Evolutionary conservation across 2,797 vertebrate genomes (phyloP).

Genomic region (Atherinosoma microstoma): DNA sequence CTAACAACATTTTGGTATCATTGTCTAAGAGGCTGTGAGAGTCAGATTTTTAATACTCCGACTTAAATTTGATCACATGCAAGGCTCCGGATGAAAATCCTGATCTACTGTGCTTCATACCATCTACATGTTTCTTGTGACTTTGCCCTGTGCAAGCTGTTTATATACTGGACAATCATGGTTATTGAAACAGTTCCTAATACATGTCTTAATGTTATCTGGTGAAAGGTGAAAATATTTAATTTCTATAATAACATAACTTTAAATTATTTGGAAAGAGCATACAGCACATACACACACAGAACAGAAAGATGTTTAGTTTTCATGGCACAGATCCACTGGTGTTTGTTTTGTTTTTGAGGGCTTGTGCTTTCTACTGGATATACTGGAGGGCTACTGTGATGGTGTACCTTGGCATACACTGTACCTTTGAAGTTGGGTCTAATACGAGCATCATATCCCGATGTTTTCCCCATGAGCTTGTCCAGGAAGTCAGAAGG

Average conservation of each 20-base stretch:
- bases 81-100: background rate
- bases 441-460: slow-evolving; percentile 94
- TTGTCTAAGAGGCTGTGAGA: background rate
- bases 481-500: slow-evolving; percentile 97
- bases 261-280: slow-evolving; percentile 12
- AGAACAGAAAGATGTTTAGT: slow-evolving; percentile 16
- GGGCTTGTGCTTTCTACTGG: slow-evolving; percentile 26
- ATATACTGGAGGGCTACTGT: slow-evolving; percentile 36
- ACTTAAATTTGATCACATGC: background rate
- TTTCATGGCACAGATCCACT: slow-evolving; percentile 36
- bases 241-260: background rate
- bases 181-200: background rate
- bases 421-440: slow-evolving; percentile 96
- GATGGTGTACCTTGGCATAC: slow-evolving; percentile 27
- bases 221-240: slow-evolving; percentile 6
- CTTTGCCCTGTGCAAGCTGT: background rate
- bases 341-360: slow-evolving; percentile 27
- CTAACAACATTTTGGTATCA: background rate
- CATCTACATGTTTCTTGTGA: background rate
- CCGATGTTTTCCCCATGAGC: slow-evolving; percentile 94
- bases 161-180: background rate
- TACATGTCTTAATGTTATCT: background rate
- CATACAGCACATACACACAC: slow-evolving; percentile 3
- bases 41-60: background rate
- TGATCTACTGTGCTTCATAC: background rate